phyloP scores from a whole-genome alignment of 2,797 vertebrate species.

The Steatocranus sp. region DNA sequence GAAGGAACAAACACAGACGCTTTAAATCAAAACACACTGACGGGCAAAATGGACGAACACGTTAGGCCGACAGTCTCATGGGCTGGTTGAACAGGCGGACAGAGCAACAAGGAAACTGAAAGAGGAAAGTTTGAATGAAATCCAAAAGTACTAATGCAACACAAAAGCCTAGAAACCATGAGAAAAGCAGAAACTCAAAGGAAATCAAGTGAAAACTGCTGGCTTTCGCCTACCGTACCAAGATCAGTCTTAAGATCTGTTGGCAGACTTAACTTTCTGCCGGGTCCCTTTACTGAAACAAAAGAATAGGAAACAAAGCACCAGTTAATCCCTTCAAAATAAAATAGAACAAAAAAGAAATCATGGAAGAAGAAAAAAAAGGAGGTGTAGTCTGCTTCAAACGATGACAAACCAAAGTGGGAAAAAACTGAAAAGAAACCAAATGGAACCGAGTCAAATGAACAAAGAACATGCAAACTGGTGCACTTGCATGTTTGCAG shows the following conservation, averaged over 20 bases:
- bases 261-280: conserved; percentile 99
- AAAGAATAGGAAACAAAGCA: conserved; percentile 88
- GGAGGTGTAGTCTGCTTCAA: conserved; percentile 15
- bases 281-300: conserved; percentile 99
- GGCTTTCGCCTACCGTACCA: conserved; percentile 98
- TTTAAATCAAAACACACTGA: conserved; percentile 42
- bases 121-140: conserved; percentile 22
- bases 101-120: conserved; percentile 56
- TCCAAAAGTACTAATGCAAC: conserved; percentile 33
- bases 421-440: neutral
- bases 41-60: conserved; percentile 44
- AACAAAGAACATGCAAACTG: conserved; percentile 61
- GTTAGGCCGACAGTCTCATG: conserved; percentile 52
- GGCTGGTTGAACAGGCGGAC: conserved; percentile 49
- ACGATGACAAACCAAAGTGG: conserved; percentile 30
- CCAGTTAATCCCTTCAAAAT: conserved; percentile 75
- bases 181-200: conserved; percentile 61
- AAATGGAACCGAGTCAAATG: conserved; percentile 30
- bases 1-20: conserved; percentile 49
- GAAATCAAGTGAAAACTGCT: conserved; percentile 79
- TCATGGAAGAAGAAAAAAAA: conserved; percentile 21
- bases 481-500: conserved; percentile 52
- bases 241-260: conserved; percentile 99
- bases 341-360: conserved; percentile 12
- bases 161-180: conserved; percentile 44